Conservation (phyloP, 2,113 vertebrate species). For the Gnathonemus longibarbis region DNA sequence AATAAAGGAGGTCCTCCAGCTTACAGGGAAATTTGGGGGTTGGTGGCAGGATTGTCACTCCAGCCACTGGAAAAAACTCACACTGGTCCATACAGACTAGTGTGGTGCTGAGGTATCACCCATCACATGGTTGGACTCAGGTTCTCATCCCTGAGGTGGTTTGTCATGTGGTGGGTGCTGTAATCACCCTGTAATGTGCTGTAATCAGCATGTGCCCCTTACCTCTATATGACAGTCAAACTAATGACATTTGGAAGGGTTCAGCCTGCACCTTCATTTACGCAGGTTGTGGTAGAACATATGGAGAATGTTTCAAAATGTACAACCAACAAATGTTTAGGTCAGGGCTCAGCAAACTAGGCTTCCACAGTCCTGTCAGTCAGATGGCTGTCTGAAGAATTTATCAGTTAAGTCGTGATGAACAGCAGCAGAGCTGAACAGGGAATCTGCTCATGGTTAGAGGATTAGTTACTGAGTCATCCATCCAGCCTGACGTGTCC, state of each 20-base stretch:
- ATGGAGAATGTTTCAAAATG: neutral
- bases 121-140: no score
- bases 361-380: neutral
- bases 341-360: neutral
- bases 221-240: neutral
- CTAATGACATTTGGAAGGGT: neutral
- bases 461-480: neutral
- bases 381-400: neutral
- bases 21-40: no score
- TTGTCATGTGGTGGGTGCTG: no score
- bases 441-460: neutral
- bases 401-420: neutral
- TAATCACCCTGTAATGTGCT: no score
- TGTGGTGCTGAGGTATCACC: no score
- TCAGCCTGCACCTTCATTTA: neutral
- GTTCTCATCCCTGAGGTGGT: no score
- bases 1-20: no score
- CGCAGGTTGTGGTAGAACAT: neutral
- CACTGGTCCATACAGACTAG: no score
- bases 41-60: no score
- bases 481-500: neutral
- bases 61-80: no score
- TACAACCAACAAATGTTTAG: neutral
- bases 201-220: no score
- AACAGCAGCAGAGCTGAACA: neutral